A percentile compares a stretch with the other conserved stretches of the same genome.
phyloP scores from a whole-genome alignment of 30 jellyfish, hydroid and myxozoan genomes.

The Nemopilema nomurai region DNA sequence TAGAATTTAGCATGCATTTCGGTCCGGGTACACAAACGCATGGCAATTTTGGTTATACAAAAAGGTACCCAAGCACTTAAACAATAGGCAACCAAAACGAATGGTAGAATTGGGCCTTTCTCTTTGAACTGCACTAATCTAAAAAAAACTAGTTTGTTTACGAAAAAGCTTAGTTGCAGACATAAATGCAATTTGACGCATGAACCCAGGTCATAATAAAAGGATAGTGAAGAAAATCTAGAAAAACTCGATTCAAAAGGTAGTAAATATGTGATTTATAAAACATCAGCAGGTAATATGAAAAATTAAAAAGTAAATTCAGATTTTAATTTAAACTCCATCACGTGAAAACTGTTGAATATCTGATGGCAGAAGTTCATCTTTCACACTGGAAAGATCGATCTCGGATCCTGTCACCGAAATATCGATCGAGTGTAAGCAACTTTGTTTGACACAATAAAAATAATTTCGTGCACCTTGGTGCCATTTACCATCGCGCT shows the following conservation, averaged over 20 bases:
- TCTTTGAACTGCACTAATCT: not conserved
- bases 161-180: not conserved
- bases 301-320: not conserved
- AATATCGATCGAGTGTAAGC: not conserved
- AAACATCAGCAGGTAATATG: not conserved
- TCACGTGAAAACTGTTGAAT: not conserved
- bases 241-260: not conserved
- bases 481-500: not conserved
- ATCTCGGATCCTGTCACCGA: not conserved
- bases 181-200: not conserved
- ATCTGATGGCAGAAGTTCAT: not conserved
- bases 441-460: not conserved
- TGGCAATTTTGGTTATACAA: not conserved
- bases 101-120: not conserved
- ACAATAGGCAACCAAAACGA: not conserved
- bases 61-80: not conserved
- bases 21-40: not conserved
- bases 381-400: not conserved
- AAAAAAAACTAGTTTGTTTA: not conserved
- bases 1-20: not conserved
- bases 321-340: not conserved
- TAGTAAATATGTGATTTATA: not conserved
- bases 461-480: not conserved
- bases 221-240: not conserved
- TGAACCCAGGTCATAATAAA: not conserved